These are phyloP conservation scores for Thymelicus sylvestris DNA, from an alignment of 2,888 invertebrate species.

Conservation along the genomic window DNA sequence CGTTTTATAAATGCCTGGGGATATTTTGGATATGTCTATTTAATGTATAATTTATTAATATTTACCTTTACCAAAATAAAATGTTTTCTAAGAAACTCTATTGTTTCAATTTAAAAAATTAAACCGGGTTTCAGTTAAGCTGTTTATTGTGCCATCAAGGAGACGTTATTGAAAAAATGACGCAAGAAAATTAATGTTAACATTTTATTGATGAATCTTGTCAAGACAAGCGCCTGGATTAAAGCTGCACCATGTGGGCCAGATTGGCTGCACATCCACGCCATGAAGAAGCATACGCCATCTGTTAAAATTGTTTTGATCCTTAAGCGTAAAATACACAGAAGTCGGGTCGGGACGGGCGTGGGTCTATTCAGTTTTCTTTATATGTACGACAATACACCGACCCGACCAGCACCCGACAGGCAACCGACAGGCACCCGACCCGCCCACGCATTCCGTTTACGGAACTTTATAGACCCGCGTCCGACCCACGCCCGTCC, in stretches of 20 bases:
- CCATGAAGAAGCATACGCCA: slow-evolving; percentile 86
- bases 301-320: slow-evolving; percentile 57
- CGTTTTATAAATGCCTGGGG: neutral
- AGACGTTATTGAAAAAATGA: no score
- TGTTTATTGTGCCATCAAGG: no score
- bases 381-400: no score
- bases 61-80: neutral
- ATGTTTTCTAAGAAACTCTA: neutral
- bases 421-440: no score
- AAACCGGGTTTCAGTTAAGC: neutral
- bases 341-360: no score
- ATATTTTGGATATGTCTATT: neutral
- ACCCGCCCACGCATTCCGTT: no score
- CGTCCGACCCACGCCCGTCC: no score
- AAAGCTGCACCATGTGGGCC: slow-evolving; percentile 89
- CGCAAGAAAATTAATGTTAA: neutral
- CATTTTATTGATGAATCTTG: slow-evolving; percentile 45
- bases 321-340: no score
- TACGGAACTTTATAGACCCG: no score
- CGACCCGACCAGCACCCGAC: no score
- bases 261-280: slow-evolving; percentile 87
- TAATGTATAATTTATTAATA: neutral
- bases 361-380: no score
- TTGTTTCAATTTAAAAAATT: neutral
- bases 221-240: slow-evolving; percentile 87